phyloP scores from a whole-genome alignment of 1,140 invertebrate species.

The Copidosoma floridanum region DNA sequence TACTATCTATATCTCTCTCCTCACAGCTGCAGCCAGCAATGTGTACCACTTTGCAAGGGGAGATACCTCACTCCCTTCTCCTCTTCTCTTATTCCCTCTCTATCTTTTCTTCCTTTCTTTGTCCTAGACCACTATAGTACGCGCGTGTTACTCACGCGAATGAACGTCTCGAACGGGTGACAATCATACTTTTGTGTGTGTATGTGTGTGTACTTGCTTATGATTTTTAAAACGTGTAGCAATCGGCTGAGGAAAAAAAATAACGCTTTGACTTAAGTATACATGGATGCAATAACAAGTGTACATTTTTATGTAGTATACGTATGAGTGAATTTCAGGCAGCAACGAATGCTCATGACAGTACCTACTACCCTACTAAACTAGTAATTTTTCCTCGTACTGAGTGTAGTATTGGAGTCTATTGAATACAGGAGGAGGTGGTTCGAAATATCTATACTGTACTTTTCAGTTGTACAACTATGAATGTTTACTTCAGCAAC shows the following conservation, averaged over 20 bases:
- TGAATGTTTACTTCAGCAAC: too few relatives aligned
- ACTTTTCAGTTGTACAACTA: too few relatives aligned
- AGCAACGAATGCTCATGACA: too few relatives aligned
- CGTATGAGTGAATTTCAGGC: too few relatives aligned
- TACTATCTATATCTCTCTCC: constrained; percentile 32
- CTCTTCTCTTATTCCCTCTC: constrained; percentile 7
- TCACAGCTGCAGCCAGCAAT: constrained; percentile 13
- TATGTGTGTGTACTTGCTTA: too few relatives aligned
- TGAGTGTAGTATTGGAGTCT: too few relatives aligned
- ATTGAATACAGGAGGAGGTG: too few relatives aligned
- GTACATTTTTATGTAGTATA: too few relatives aligned
- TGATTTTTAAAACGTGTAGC: constrained; percentile 6
- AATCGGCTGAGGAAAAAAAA: background rate
- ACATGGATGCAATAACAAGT: constrained; percentile 16
- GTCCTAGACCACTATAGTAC: constrained; percentile 14
- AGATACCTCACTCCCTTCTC: constrained; percentile 2
- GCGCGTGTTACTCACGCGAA: constrained; percentile 32
- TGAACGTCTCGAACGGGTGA: too few relatives aligned
- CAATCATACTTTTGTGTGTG: background rate
- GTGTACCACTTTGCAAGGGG: constrained; percentile 19
- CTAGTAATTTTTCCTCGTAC: too few relatives aligned
- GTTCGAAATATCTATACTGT: too few relatives aligned
- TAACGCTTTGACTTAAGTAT: constrained; percentile 15
- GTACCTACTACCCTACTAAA: too few relatives aligned
- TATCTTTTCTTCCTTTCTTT: constrained; percentile 26